Base-by-base conservation (phyloP, 2,113 vertebrate genomes). In the Lampris megalopsis region DNA sequence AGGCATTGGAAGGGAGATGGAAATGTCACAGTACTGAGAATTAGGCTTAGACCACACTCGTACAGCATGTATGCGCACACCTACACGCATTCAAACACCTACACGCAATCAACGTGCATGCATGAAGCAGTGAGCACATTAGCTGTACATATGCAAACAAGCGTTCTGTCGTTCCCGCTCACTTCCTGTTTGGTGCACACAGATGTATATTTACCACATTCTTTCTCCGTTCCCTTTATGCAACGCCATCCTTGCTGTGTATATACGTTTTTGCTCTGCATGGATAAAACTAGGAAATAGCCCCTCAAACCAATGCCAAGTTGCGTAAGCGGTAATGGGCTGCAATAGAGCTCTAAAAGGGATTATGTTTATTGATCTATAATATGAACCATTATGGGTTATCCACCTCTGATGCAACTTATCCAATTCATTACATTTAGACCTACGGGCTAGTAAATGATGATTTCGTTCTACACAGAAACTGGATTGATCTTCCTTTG, bases 281-380 rank as follows among this genome's bases (percentile, higher is more conserved):
- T 80, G 79, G 71, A 45, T n/a, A 54, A 42, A 80, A 24, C 24
- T 24, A 24, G 24, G 24, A 24, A 24, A 24, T 24, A 24, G 24
- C 24, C 24, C 24, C 24, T 24, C 24, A 24, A 24, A 24, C 24
- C 24, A 24, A 24, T 24, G 24, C 24, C 24, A 24, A 10, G 61
- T 66, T 49, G 58, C 60, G 77, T 72, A 65, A 9, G 41, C 45
- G 63, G 49, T 65, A 67, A 43, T 59, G 70, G 66, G 66, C 71
- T 73, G 38, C 47, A 11, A 53, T 9, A 7, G 52, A 82, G 56
- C 62, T 47, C 6, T 13, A 48, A 11, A 73, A 68, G 11, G 74
- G 37, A 86, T 80, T 53, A 43, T 49, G 60, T 73, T 40, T 79
- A 82, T 80, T 69, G 76, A 86, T 85, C 87, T 36, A 48, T 58